Percentiles rank a stretch among this genome's conserved stretches.
These are phyloP conservation scores for Nipponia nippon DNA, from an alignment of 2,113 vertebrate species.

Conservation along the genomic window DNA sequence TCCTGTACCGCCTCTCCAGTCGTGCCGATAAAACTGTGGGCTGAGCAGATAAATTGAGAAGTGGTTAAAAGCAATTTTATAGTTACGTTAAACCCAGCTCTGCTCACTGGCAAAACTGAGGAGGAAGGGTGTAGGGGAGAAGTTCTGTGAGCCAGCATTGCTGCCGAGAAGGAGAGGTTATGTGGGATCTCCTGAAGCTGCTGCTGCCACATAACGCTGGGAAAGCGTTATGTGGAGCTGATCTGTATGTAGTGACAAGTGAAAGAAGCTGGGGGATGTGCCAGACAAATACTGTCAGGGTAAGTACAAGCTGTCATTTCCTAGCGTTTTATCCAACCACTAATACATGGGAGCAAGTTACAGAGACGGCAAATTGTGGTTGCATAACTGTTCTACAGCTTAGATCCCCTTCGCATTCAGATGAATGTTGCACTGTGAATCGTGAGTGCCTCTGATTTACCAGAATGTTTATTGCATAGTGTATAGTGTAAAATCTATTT, in stretches of 20 bases:
- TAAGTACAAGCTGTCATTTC: neutral
- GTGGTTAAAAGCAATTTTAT: neutral
- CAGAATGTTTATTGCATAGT: neutral
- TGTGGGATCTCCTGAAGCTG: neutral
- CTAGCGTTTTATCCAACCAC: rapidly evolving
- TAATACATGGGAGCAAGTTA: neutral
- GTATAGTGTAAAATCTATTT: neutral
- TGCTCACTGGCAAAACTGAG: neutral
- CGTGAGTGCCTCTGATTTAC: constrained; percentile 23
- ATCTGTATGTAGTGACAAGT: neutral
- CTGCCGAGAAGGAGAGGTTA: neutral
- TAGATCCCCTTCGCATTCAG: neutral
- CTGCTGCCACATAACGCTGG: neutral
- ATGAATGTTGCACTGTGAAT: neutral
- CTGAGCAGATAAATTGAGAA: neutral
- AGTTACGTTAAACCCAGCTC: neutral
- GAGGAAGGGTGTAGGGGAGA: neutral
- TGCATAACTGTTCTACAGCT: neutral
- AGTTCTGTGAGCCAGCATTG: rapidly evolving
- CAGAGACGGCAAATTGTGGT: neutral
- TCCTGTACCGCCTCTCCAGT: neutral
- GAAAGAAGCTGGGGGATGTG: neutral
- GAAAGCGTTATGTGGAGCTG: neutral
- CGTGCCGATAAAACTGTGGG: neutral
- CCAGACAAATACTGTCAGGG: neutral